A percentile compares a stretch with the other conserved stretches of the same genome.
phyloP scores from a whole-genome alignment of 1,140 invertebrate species.

The Polypedilum pembai region DNA sequence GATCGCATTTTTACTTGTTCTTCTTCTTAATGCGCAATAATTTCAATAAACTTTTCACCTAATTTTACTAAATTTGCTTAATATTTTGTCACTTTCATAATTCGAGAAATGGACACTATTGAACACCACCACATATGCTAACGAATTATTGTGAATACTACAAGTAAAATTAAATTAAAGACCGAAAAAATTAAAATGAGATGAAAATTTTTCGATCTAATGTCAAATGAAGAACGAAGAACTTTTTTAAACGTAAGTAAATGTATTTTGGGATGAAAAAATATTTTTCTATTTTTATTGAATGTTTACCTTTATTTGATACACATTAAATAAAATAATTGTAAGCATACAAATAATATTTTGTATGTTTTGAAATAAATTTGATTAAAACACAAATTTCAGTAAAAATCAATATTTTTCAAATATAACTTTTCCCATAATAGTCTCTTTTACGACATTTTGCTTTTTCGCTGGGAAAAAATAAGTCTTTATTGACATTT shows the following conservation, averaged over 20 bases:
- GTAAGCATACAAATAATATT: too few species aligned
- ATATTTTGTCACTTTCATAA: conserved; percentile 20
- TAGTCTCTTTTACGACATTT: too few species aligned
- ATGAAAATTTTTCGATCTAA: conserved; percentile 20
- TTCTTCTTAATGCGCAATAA: conserved; percentile 25
- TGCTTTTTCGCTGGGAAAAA: not conserved
- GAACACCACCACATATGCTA: not conserved
- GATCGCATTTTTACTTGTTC: conserved; percentile 65
- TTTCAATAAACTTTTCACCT: not conserved
- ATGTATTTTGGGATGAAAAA: not conserved
- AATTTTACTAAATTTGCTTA: not conserved
- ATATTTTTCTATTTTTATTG: not conserved
- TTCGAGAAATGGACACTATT: not conserved
- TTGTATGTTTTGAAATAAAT: too few species aligned
- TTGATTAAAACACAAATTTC: too few species aligned
- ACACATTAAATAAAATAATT: too few species aligned
- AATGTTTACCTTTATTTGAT: too few species aligned
- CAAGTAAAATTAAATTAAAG: not conserved
- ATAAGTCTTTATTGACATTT: conserved; percentile 1
- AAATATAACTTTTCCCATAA: too few species aligned
- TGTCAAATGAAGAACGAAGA: conserved; percentile 15
- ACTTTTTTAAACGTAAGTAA: not conserved
- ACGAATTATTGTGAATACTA: not conserved
- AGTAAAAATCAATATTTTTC: too few species aligned
- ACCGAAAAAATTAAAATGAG: not conserved